Evolutionary conservation across 2,113 vertebrate species (phyloP), one percentile per base, ranked within the genome.

Genomic region (Entelurus aequoreus): DNA sequence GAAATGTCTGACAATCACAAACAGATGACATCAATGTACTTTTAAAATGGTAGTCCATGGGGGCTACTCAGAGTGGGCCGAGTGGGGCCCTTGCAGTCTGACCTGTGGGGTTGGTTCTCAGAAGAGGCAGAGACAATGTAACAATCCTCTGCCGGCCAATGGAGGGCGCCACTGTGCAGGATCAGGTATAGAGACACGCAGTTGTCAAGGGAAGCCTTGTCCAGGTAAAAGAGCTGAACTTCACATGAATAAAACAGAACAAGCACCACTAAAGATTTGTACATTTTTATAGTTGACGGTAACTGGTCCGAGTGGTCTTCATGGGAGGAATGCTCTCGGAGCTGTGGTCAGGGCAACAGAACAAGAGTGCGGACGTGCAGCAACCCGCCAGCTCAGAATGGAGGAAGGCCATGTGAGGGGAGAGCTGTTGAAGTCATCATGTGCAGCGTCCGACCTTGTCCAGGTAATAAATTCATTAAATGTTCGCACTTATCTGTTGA

Each of bases 261-360:
- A 40, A 10, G 8, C 13, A 8, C 3, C 4, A 36, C 21, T 47
- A 11, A 63, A 19, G 28, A 15, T 54, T 14, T 48, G 14, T 62
- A 8, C 16, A 47, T 40, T 15, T 21, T 40, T 19, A 4, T 64
- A 99, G 95, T 97, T 90, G 93, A 96, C 61, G 97, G 94, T 37
- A 89, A 66, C 71, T 99, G 97, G 97, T 95, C 96, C 0, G 92
- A 94, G 51, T 99, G 97, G 97, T 92, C 92, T 1, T 38, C 71
- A 0, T 99, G 97, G 97, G 95, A 95, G 78, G 95, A 97, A 64
- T 99, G 97, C 67, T 94, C 96, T 5, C 91, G 82, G 65, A 93
- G 88, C 68, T 99, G 97, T 58, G 96, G 94, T 16, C 93, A 86
- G 10, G 97, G 95, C 12, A 98, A 95, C 88, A 92, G 86, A 75